A percentile compares a stretch with the other conserved stretches of the same genome.
phyloP scores from a whole-genome alignment of 2,888 invertebrate species.

The Itoplectis maculator region DNA sequence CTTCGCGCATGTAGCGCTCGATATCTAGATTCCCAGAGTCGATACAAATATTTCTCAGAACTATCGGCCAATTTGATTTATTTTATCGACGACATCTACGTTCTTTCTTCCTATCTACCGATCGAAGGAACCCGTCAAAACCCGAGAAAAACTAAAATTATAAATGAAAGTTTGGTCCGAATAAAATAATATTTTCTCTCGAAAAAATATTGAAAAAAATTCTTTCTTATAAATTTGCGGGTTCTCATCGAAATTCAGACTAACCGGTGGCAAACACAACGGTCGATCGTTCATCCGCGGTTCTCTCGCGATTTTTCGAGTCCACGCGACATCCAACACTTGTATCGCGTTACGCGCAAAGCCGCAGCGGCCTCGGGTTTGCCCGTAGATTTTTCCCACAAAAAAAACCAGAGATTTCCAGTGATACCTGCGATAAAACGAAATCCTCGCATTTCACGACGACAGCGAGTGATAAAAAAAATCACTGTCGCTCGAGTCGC shows the following conservation, averaged over 20 bases:
- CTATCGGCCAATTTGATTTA: neutral
- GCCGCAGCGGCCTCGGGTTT: constrained; percentile 41
- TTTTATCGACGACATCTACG: neutral
- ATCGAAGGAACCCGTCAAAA: no score
- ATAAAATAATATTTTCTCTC: neutral
- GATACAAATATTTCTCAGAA: neutral
- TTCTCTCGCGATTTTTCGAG: neutral
- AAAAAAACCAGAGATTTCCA: neutral
- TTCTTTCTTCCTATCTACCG: neutral
- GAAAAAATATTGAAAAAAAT: neutral
- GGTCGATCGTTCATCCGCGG: neutral
- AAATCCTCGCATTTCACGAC: neutral
- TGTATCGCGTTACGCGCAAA: constrained; percentile 40
- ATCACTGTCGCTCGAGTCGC: neutral
- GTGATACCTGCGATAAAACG: neutral
- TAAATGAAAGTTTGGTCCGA: no score
- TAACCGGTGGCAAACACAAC: neutral
- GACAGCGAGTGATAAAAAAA: neutral
- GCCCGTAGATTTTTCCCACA: neutral
- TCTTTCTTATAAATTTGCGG: neutral
- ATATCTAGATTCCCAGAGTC: neutral
- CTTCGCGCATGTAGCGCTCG: neutral
- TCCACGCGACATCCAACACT: constrained; percentile 4
- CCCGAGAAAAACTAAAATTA: no score
- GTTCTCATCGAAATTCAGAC: neutral